Conservation (phyloP, 2,797 vertebrate species). For the Cirrhinus molitorella region DNA sequence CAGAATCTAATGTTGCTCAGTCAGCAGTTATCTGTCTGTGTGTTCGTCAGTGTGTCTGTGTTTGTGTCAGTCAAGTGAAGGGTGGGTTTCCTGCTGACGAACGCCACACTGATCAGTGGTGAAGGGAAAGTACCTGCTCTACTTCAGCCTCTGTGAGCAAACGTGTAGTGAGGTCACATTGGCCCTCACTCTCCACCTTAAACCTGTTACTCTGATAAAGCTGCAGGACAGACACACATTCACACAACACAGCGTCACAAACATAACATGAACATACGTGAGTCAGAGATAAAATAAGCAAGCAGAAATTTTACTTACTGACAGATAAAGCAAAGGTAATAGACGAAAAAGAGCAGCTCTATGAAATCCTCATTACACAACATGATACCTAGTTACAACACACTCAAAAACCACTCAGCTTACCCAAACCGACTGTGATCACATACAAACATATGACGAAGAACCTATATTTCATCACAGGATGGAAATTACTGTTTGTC, state of each 20-base stretch:
- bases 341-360: conserved; percentile 12
- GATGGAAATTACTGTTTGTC: not conserved
- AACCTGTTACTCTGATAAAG: conserved; percentile 88
- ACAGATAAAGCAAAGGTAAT: conserved; percentile 1
- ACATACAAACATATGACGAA: conserved; percentile 9
- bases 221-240: conserved; percentile 79
- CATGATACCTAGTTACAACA: not conserved
- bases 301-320: not conserved
- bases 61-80: conserved; percentile 56
- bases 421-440: conserved; percentile 5
- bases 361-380: not conserved
- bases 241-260: conserved; percentile 58
- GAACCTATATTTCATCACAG: conserved; percentile 17
- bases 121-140: conserved; percentile 84
- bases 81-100: conserved; percentile 82
- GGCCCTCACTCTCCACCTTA: conserved; percentile 77
- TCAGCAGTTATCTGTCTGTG: not conserved
- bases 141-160: conserved; percentile 89
- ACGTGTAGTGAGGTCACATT: conserved; percentile 78
- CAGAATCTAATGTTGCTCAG: conserved; percentile 14
- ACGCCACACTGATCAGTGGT: conserved; percentile 26
- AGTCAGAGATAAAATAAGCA: conserved; percentile 36
- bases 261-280: conserved; percentile 55
- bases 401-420: not conserved
- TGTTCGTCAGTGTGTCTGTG: conserved; percentile 35